These are phyloP conservation scores for Pterostichus madidus DNA, from an alignment of 2,888 invertebrate genomes.

Conservation along the genomic window DNA sequence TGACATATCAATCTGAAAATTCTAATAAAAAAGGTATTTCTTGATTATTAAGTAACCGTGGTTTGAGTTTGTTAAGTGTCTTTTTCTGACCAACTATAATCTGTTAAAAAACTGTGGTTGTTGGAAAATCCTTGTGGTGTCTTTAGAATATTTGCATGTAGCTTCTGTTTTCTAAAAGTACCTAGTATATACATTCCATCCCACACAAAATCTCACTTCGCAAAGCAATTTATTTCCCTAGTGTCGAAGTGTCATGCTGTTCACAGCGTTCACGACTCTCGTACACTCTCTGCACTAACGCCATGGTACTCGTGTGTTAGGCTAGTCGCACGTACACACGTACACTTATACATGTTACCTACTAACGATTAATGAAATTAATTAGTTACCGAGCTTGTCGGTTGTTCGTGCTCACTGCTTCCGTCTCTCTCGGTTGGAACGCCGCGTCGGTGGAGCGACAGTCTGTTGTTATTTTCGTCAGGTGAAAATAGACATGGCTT, in stretches of 20 bases:
- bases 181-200: neutral
- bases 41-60: too few species aligned
- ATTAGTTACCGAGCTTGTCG: slow-evolving; percentile 61
- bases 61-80: too few species aligned
- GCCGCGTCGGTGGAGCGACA: slow-evolving; percentile 28
- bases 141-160: too few species aligned
- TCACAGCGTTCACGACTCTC: slow-evolving; percentile 44
- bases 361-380: slow-evolving; percentile 66
- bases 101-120: too few species aligned
- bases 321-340: slow-evolving; percentile 39
- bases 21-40: too few species aligned
- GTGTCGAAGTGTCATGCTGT: slow-evolving; percentile 54
- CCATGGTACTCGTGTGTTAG: slow-evolving; percentile 14
- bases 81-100: too few species aligned
- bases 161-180: too few species aligned
- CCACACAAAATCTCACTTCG: slow-evolving; percentile 2
- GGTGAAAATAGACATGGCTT: slow-evolving; percentile 62
- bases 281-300: neutral
- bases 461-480: slow-evolving; percentile 65
- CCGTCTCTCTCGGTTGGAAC: slow-evolving; percentile 27
- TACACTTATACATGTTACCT: slow-evolving; percentile 46
- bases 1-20: too few species aligned
- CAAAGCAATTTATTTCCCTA: slow-evolving; percentile 24
- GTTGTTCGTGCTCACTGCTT: slow-evolving; percentile 31
- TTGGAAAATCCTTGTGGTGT: too few species aligned